Percentiles rank a stretch among this genome's conserved stretches.
Evolutionary conservation across 23 tunicate species (phyloP).

Genomic region (Aplidium turbinatum): DNA sequence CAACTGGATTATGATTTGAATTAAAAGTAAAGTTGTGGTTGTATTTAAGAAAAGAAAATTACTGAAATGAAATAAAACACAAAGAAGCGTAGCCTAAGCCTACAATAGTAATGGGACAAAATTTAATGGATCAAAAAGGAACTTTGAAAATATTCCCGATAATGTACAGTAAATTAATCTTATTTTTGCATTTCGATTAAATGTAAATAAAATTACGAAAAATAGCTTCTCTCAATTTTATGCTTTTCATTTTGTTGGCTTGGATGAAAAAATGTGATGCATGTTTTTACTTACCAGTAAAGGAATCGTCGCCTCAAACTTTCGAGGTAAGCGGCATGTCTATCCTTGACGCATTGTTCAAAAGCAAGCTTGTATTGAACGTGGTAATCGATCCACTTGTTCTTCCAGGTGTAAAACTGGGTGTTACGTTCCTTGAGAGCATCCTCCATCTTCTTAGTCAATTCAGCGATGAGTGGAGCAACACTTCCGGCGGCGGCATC

Average conservation of each 20-base stretch:
- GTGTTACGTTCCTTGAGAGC: not conserved
- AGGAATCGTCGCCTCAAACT: not conserved
- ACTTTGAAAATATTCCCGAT: not conserved
- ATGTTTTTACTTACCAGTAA: constrained; percentile 3
- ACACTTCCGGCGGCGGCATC: constrained; percentile 24
- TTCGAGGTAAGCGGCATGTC: constrained; percentile 27
- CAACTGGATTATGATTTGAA: too few relatives aligned
- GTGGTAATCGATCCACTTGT: constrained; percentile 36
- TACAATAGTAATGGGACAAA: not conserved
- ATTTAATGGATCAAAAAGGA: not conserved
- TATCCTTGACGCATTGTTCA: constrained; percentile 25
- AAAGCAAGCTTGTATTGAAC: constrained; percentile 18
- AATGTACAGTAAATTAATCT: too few relatives aligned
- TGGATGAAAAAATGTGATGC: too few relatives aligned
- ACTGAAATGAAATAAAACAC: too few relatives aligned
- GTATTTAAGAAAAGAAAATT: too few relatives aligned
- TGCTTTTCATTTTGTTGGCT: not conserved
- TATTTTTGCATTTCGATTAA: too few relatives aligned
- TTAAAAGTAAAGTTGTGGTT: too few relatives aligned
- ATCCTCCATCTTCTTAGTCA: constrained; percentile 30
- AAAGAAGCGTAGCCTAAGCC: too few relatives aligned
- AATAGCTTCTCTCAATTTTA: too few relatives aligned
- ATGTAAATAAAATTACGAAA: too few relatives aligned
- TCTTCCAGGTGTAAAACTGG: constrained; percentile 28
- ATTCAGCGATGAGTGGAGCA: constrained; percentile 18